These are phyloP conservation scores for Vannuccia rotundouncinata DNA, from an alignment of 2,888 invertebrate genomes.

Conservation along the genomic window DNA sequence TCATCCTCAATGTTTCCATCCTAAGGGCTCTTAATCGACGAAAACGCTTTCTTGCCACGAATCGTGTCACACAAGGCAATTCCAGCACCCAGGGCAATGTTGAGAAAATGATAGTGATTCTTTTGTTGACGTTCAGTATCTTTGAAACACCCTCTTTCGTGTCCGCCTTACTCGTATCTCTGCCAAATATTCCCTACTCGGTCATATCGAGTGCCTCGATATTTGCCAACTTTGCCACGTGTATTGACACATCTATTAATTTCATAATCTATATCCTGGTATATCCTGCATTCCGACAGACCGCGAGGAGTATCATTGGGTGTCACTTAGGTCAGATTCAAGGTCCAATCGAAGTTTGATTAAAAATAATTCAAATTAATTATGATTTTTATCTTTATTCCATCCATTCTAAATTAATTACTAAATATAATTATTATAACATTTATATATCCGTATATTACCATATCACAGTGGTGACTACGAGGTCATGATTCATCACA, in stretches of 20 bases:
- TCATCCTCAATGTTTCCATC: not conserved
- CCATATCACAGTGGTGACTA: too few species aligned
- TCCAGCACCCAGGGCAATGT: not conserved
- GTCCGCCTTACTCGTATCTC: not conserved
- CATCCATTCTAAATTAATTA: too few species aligned
- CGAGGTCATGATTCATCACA: too few species aligned
- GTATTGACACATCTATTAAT: conserved; percentile 12
- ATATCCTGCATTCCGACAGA: conserved; percentile 22
- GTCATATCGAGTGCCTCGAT: not conserved
- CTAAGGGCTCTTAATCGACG: not conserved
- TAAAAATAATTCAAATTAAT: too few species aligned
- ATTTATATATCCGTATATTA: too few species aligned
- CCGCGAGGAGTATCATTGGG: not conserved
- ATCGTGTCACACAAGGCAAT: not conserved
- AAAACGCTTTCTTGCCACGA: conserved; percentile 2
- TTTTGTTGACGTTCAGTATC: conserved; percentile 15
- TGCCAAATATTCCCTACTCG: not conserved
- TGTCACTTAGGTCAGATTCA: too few species aligned
- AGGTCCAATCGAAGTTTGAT: too few species aligned
- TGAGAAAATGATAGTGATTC: conserved; percentile 14
- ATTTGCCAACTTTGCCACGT: conserved; percentile 13
- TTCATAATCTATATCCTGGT: conserved; percentile 18
- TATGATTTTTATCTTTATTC: too few species aligned
- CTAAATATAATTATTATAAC: too few species aligned
- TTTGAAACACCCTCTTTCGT: not conserved